A percentile compares a stretch with the other conserved stretches of the same genome.
These are phyloP conservation scores for Ormia ochracea DNA, from an alignment of 2,888 invertebrate species.

Conservation along the genomic window DNA sequence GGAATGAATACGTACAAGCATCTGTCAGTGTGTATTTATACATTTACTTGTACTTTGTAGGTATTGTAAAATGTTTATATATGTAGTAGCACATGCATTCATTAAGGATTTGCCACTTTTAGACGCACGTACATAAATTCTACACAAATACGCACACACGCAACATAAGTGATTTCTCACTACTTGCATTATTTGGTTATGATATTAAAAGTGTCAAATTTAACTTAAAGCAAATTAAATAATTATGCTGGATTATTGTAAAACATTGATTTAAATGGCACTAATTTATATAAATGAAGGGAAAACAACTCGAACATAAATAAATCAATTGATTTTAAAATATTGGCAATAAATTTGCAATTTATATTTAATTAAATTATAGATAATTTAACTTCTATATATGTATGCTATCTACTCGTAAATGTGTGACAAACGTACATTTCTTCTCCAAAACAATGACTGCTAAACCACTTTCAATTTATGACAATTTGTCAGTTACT, in stretches of 20 bases:
- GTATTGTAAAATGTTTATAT: background rate
- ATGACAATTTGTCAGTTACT: no score
- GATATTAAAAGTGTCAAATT: constrained; percentile 50
- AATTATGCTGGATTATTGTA: constrained; percentile 57
- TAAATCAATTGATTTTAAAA: constrained; percentile 51
- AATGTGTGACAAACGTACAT: background rate
- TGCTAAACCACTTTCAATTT: no score
- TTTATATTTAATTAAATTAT: constrained; percentile 42
- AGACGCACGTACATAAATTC: background rate
- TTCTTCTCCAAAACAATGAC: no score
- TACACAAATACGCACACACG: background rate
- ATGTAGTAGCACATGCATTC: background rate
- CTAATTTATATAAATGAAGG: constrained; percentile 26
- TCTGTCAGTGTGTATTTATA: constrained; percentile 29
- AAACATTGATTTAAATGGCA: constrained; percentile 55
- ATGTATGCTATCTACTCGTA: background rate
- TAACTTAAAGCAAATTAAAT: constrained; percentile 52
- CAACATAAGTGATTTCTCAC: constrained; percentile 5
- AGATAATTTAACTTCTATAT: constrained; percentile 11
- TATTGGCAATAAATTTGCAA: constrained; percentile 22
- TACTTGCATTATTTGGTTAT: background rate
- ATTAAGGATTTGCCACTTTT: background rate
- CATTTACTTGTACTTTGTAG: background rate
- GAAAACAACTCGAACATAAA: constrained; percentile 3
- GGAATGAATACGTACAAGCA: constrained; percentile 40